Evolutionary conservation across 2,888 invertebrate species (phyloP), one percentile per base, ranked within the genome.

Genomic region (Microplitis manilae): DNA sequence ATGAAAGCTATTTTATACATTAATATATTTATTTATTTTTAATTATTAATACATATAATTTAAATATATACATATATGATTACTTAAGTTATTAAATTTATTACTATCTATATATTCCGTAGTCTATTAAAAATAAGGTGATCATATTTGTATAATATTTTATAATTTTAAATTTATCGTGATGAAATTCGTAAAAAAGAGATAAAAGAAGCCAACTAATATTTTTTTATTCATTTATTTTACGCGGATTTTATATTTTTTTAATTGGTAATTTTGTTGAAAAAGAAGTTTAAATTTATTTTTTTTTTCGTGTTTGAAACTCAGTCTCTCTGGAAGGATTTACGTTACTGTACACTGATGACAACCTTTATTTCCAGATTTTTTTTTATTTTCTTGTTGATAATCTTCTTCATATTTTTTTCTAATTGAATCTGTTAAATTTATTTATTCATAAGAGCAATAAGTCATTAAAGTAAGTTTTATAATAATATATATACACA

Each of bases 321-420:
- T 71, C 40, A 76, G 70, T 73, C 67, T 68, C 41, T 13, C 30
- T 67, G 62, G 65, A 73, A 59, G 74, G 64, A 81, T 80, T 86
- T 81, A 88, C 64, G 85, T 77, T 67, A 89, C 84, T 60, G 83
- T 84, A 78, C 89, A 89, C 70, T 84, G 84, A 73, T 87, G 85
- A 80, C 89, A 89, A 73, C 86, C 84, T 70, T 82, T 83, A 70
- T 86, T 87, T 64, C 77, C 82, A 69, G 84, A 83, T 80, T 87
- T 88, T 77, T 80, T 74, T 41, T 86, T 86, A 70, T 81, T 84
- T 61, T 86, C 87, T 68, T 85, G 84, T 65, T 89, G 88, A 81
- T 86, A 71, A 30, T 88, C 86, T 77, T 87, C 87, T 15, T 89
- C 89, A 81, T 86, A 71, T 30, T 88, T 86, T 77, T 87, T 88